Conservation (phyloP, 2,888 invertebrate genomes). For the Patella caerulea region DNA sequence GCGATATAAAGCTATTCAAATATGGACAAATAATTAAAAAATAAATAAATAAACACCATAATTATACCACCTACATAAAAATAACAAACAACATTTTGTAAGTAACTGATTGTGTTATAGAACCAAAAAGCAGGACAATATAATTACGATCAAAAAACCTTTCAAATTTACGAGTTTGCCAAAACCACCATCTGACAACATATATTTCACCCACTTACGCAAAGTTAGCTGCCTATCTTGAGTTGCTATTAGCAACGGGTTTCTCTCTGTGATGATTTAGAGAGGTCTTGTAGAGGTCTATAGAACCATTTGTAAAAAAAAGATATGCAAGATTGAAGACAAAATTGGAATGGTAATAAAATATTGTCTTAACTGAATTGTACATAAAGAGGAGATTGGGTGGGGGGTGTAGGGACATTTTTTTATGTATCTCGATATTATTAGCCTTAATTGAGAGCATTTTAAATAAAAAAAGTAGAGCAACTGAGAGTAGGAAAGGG, state of each 20-base stretch:
- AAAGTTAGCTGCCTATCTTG: slow-evolving; percentile 10
- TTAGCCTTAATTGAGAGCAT: not conserved
- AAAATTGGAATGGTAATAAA: too few species aligned
- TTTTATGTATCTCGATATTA: too few species aligned
- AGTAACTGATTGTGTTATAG: slow-evolving; percentile 13
- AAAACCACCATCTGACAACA: slow-evolving; percentile 28
- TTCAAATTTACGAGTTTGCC: slow-evolving; percentile 14
- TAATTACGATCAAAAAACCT: slow-evolving; percentile 5
- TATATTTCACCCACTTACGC: slow-evolving; percentile 19
- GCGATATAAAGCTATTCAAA: slow-evolving; percentile 12
- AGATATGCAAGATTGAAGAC: not conserved
- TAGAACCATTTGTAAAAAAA: slow-evolving; percentile 10
- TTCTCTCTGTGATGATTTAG: not conserved
- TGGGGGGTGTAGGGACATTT: too few species aligned
- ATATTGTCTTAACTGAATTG: too few species aligned
- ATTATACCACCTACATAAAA: slow-evolving; percentile 10
- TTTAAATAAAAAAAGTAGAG: not conserved
- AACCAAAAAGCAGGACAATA: slow-evolving; percentile 12
- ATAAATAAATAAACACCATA: slow-evolving; percentile 13
- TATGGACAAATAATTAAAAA: slow-evolving; percentile 10
- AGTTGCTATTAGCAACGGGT: slow-evolving; percentile 7
- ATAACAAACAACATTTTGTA: slow-evolving; percentile 10
- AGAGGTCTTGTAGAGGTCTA: slow-evolving; percentile 10
- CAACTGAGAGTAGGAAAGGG: slow-evolving; percentile 3
- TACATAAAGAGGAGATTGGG: too few species aligned